These are phyloP conservation scores for Drosophila hamatofila DNA, from an alignment of 2,888 invertebrate genomes.

Conservation along the genomic window DNA sequence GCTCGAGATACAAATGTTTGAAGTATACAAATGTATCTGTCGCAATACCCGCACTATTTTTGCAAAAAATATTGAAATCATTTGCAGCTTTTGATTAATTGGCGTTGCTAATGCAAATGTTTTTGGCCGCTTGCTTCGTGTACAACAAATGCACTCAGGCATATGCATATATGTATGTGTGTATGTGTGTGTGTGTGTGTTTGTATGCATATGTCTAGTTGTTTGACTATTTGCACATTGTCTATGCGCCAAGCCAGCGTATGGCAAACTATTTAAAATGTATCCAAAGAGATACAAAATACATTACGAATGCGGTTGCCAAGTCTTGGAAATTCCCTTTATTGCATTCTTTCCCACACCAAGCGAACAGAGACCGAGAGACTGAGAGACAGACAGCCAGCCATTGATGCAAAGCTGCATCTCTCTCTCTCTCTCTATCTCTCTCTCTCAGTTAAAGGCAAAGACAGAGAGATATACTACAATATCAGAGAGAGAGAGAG, in stretches of 20 bases:
- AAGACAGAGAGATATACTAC: slow-evolving; percentile 26
- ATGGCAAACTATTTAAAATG: slow-evolving; percentile 74
- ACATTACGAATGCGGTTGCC: slow-evolving; percentile 73
- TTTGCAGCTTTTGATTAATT: slow-evolving; percentile 77
- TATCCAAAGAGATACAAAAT: slow-evolving; percentile 78
- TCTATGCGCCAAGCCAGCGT: slow-evolving; percentile 75
- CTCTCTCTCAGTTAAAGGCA: background rate
- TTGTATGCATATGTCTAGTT: slow-evolving; percentile 16
- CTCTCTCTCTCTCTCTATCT: slow-evolving; percentile 2
- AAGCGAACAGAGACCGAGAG: slow-evolving; percentile 24
- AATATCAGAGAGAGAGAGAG: slow-evolving; percentile 32
- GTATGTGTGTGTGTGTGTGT: slow-evolving; percentile 9
- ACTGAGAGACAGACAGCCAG: slow-evolving; percentile 1
- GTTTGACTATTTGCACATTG: slow-evolving; percentile 44
- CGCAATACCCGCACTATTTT: slow-evolving; percentile 26
- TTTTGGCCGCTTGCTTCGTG: slow-evolving; percentile 62
- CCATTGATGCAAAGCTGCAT: slow-evolving; percentile 13
- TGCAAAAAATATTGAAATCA: slow-evolving; percentile 66
- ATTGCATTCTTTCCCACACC: slow-evolving; percentile 81
- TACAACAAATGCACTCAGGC: slow-evolving; percentile 18
- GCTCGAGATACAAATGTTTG: slow-evolving; percentile 47
- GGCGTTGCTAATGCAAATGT: slow-evolving; percentile 69
- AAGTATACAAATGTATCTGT: slow-evolving; percentile 41
- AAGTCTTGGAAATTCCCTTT: slow-evolving; percentile 82
- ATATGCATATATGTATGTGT: slow-evolving; percentile 8